Evolutionary conservation across 2,797 vertebrate genomes (phyloP), one percentile per base, ranked within the genome.

Genomic region (Gobionotothen gibberifrons): DNA sequence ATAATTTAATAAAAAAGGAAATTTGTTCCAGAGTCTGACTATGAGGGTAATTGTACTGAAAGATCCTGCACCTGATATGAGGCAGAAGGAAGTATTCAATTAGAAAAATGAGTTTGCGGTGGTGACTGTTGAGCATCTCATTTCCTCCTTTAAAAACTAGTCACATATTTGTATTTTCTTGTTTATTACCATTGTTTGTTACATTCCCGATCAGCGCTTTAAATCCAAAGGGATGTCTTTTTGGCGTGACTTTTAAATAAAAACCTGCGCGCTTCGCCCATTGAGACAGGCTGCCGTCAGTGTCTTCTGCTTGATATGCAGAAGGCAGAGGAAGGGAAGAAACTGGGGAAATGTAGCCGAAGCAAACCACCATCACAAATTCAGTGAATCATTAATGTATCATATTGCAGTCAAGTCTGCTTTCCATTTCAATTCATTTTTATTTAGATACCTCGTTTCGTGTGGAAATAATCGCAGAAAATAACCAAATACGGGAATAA

Each of bases 361-460:
- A 72, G 69, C 78, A 81, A 79, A 81, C 67, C 84, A 75, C 59
- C 17, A 85, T 85, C 83, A 47, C 71, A 81, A 86, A 90, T 85
- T 72, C 81, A 75, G 71, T 69, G 61, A 88, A 87, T 92, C 84
- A 87, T 90, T 90, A 84, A 88, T 87, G 75, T 79, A 72, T 90
- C 85, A 79, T 76, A 86, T 74, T 69, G 78, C 84, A 82, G 85
- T 74, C 76, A 42, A 73, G 78, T 79, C 85, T 84, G 73, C 79
- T 88, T 93, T 91, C 81, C 79, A 67, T 88, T 86, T 85, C 72
- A 61, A 78, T 90, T 82, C 48, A 40, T 72, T 91, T 81, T 70
- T 77, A 76, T 85, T 88, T 84, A 70, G 71, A 79, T 42, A 72
- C 62, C 69, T 72, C 44, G 49, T 78, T 90, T 85, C 74, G 73